phyloP scores from a whole-genome alignment of 2,113 vertebrate species.

The Pontoporia blainvillei region DNA sequence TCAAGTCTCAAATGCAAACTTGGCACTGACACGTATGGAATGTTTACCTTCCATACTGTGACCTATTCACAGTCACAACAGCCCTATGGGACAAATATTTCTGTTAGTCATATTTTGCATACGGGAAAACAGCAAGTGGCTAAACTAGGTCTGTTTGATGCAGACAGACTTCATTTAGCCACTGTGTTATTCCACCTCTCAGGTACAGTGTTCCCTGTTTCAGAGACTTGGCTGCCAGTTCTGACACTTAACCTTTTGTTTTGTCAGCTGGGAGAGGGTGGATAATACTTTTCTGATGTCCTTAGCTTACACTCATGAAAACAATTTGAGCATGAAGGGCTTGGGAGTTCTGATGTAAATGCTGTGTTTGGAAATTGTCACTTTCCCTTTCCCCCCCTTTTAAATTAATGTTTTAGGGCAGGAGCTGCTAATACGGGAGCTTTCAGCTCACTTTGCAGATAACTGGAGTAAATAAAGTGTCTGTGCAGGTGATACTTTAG shows the following conservation, averaged over 20 bases:
- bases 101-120: conserved; percentile 25
- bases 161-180: not conserved
- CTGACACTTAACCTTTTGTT: conserved; percentile 29
- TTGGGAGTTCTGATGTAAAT: conserved; percentile 44
- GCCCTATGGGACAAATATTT: not conserved
- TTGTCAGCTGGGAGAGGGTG: not conserved
- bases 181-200: not conserved
- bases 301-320: conserved; percentile 11
- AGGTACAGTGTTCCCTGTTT: conserved; percentile 7
- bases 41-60: not conserved
- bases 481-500: not conserved
- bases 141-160: not conserved
- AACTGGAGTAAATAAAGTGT: not conserved
- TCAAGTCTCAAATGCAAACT: conserved; percentile 11
- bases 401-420: not conserved
- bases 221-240: not conserved
- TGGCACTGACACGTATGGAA: not conserved
- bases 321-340: not conserved
- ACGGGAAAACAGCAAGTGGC: not conserved
- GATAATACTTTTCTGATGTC: not conserved
- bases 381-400: not conserved
- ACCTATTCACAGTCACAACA: not conserved
- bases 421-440: not conserved
- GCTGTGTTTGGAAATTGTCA: not conserved
- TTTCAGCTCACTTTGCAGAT: conserved; percentile 12